Base-by-base conservation (phyloP, 2,797 vertebrate genomes). In the Manis pentadactyla region DNA sequence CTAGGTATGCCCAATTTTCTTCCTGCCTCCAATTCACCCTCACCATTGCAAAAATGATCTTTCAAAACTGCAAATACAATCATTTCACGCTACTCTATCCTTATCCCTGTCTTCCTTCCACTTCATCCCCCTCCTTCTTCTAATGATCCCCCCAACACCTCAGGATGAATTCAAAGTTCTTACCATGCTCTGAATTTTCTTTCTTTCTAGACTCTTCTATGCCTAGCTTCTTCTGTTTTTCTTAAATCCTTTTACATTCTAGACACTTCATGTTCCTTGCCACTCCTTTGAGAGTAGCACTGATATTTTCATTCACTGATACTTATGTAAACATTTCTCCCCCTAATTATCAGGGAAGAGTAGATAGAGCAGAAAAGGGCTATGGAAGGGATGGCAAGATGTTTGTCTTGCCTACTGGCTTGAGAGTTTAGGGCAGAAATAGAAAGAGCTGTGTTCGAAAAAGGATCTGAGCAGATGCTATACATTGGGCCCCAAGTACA, bases 81-180 rank as follows among this genome's bases (percentile, higher is more conserved):
- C n/a, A 69, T 66, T 73, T 69, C 46, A 61, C 77, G 87, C 29
- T 61, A 55, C 37, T 9, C 39, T 51, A 34, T 7, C 2, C 29
- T 79, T 5, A 61, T 42, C 59, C 37, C 29, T 63, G 7, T 86
- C 27, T 42, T 79, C 39, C 21, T 81, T 66, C 18, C 64, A 68
- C 15, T 55, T 31, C 31, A 64, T 31, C 14, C 46, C 17, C n/a
- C 63, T 85, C 59, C 74, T 69, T 55, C 73, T 84, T 37, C 12
- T 18, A 39, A 9, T 55, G 42, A 1, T 9, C 12, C 59, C 18
- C n/a, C 53, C 25, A 84, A 5, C 9, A 81, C 14, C 27, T 95
- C 51, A 92, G 15, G 39, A 59, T 87, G 31, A 92, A 66, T 61
- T 83, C n/a, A 74, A 73, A 83, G 18, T 71, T 89, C 55, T 94